Evolutionary conservation across 2,797 vertebrate genomes (phyloP).

Genomic region (Acanthiza pusilla): DNA sequence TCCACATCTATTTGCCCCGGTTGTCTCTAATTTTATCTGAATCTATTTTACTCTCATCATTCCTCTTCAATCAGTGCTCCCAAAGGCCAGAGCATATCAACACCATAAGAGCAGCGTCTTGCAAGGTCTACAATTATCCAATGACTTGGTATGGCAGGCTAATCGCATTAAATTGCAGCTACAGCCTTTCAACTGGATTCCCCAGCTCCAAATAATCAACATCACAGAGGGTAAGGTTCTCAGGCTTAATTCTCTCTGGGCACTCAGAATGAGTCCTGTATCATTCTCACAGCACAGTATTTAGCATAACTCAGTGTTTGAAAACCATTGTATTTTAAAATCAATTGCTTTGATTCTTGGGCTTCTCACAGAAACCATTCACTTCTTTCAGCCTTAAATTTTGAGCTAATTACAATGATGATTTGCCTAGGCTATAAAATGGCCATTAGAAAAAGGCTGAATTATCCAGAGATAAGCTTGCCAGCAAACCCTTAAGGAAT

Average conservation of each 20-base stretch:
- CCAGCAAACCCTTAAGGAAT: background rate
- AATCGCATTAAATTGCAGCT: slow-evolving; percentile 35
- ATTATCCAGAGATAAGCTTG: background rate
- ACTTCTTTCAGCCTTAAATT: background rate
- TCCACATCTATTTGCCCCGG: background rate
- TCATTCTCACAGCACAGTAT: background rate
- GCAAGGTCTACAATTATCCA: slow-evolving; percentile 39
- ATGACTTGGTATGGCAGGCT: slow-evolving; percentile 23
- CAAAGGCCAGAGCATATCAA: slow-evolving; percentile 2
- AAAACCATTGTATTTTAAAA: background rate
- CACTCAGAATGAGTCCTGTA: background rate
- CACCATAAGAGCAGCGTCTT: background rate
- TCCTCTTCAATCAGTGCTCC: slow-evolving; percentile 11
- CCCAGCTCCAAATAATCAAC: slow-evolving; percentile 34
- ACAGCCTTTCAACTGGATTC: slow-evolving; percentile 46
- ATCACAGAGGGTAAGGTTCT: slow-evolving; percentile 1
- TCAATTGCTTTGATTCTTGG: background rate
- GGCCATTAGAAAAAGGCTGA: background rate
- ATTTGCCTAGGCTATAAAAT: background rate
- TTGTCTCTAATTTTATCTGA: slow-evolving; percentile 55
- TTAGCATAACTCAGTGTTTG: background rate
- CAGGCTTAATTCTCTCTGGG: background rate
- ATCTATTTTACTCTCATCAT: slow-evolving; percentile 35
- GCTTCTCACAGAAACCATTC: background rate
- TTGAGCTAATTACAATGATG: background rate